phyloP scores from a whole-genome alignment of 2,888 invertebrate genomes.

The Cyrtodaria siliqua region DNA sequence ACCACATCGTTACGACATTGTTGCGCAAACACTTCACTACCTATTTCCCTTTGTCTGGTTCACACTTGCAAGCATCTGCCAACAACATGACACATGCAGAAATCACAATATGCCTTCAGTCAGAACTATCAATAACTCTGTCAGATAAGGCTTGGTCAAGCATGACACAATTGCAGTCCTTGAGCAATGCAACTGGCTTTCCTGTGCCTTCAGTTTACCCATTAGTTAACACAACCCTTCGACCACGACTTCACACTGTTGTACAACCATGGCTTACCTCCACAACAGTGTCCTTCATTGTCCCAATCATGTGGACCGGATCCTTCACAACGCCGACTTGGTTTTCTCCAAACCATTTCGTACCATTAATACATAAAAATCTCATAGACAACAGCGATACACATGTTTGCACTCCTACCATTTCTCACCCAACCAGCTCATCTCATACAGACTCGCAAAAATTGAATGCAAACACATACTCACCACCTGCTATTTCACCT shows the following conservation, averaged over 20 bases:
- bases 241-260: too few species aligned
- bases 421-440: too few species aligned
- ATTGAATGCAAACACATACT: too few species aligned
- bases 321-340: too few species aligned
- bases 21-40: slow-evolving; percentile 11
- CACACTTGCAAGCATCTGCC: neutral
- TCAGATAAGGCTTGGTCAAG: slow-evolving; percentile 17
- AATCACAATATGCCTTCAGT: too few species aligned
- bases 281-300: too few species aligned
- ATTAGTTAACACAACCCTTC: neutral
- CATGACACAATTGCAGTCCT: slow-evolving; percentile 30
- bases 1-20: slow-evolving; percentile 3
- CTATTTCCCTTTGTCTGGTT: slow-evolving; percentile 14
- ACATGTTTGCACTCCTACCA: neutral
- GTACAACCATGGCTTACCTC: neutral
- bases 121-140: slow-evolving; percentile 16
- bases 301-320: too few species aligned
- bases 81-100: neutral
- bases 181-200: slow-evolving; percentile 17
- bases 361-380: slow-evolving; percentile 4
- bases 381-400: neutral
- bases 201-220: slow-evolving; percentile 26
- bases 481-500: too few species aligned
- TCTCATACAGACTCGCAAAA: too few species aligned
- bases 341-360: slow-evolving; percentile 29